Percentiles rank a stretch among this genome's conserved stretches.
These are phyloP conservation scores for Contarinia nasturtii DNA, from an alignment of 1,140 invertebrate genomes.

Conservation along the genomic window DNA sequence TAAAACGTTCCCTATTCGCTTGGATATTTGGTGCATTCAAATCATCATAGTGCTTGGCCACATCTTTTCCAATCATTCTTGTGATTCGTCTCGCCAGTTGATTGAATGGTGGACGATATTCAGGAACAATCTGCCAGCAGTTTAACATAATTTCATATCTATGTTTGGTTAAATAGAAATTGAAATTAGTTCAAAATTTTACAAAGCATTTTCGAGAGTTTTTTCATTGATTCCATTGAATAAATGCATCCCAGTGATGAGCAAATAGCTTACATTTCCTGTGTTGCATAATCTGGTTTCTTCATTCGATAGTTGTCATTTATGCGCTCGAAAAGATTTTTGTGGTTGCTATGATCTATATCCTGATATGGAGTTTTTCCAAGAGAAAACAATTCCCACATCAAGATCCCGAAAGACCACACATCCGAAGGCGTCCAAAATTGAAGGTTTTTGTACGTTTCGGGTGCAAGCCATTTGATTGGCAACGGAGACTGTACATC, in stretches of 20 bases:
- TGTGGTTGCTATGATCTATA: slow-evolving; percentile 52
- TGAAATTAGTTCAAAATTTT: too few species aligned
- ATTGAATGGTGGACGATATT: slow-evolving; percentile 54
- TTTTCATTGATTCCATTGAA: too few species aligned
- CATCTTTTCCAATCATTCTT: slow-evolving; percentile 23
- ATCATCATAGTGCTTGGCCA: too few species aligned
- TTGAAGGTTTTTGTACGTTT: slow-evolving; percentile 56
- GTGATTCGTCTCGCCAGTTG: slow-evolving; percentile 56
- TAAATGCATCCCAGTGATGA: too few species aligned
- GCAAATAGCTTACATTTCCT: slow-evolving; percentile 30
- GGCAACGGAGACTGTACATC: slow-evolving; percentile 41
- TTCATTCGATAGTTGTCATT: slow-evolving; percentile 73
- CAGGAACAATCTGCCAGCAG: slow-evolving; percentile 68
- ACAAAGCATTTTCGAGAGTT: too few species aligned
- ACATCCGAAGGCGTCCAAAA: slow-evolving; percentile 80
- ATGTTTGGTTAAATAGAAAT: too few species aligned
- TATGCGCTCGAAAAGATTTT: slow-evolving; percentile 53
- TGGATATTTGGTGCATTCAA: too few species aligned
- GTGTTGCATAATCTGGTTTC: slow-evolving; percentile 56
- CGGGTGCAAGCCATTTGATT: slow-evolving; percentile 68
- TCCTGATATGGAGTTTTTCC: slow-evolving; percentile 75
- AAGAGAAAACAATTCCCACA: slow-evolving; percentile 84
- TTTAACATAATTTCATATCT: slow-evolving; percentile 61
- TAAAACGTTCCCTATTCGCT: too few species aligned
- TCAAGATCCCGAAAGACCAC: too few species aligned